A percentile compares a stretch with the other conserved stretches of the same genome.
phyloP scores from a whole-genome alignment of 2,888 invertebrate genomes.

The Nymphalis c-album region DNA sequence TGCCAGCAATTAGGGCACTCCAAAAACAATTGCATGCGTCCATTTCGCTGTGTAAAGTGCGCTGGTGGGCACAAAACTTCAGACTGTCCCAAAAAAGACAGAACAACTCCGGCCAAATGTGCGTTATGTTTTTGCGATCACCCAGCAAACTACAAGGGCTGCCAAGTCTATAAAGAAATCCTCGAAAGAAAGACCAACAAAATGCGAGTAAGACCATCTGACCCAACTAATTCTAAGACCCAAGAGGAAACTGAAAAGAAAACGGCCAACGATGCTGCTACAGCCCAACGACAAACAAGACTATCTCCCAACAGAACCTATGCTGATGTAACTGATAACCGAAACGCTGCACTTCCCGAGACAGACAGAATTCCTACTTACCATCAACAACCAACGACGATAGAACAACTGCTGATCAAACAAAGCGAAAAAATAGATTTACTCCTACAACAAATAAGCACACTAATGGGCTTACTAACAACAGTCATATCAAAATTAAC shows the following conservation, averaged over 20 bases:
- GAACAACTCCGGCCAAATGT: constrained; percentile 28
- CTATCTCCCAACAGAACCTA: too few relatives aligned
- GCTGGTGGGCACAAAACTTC: constrained; percentile 39
- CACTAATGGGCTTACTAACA: neutral
- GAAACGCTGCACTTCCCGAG: neutral
- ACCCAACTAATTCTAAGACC: too few relatives aligned
- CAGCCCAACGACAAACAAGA: too few relatives aligned
- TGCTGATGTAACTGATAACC: too few relatives aligned
- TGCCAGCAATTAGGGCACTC: constrained; percentile 42
- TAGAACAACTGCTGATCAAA: neutral
- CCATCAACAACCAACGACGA: neutral
- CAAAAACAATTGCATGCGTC: constrained; percentile 42
- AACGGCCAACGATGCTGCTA: too few relatives aligned
- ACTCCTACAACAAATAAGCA: constrained; percentile 10
- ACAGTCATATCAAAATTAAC: neutral
- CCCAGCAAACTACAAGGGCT: constrained; percentile 36
- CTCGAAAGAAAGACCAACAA: neutral
- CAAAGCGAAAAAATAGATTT: neutral
- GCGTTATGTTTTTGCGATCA: constrained; percentile 31
- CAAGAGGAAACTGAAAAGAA: too few relatives aligned
- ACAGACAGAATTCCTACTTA: neutral
- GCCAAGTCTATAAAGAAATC: constrained; percentile 36
- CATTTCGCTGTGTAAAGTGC: constrained; percentile 39
- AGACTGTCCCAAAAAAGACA: constrained; percentile 38
- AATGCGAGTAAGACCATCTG: too few relatives aligned